phyloP scores from a whole-genome alignment of 2,113 vertebrate species.

The Chamaea fasciata region DNA sequence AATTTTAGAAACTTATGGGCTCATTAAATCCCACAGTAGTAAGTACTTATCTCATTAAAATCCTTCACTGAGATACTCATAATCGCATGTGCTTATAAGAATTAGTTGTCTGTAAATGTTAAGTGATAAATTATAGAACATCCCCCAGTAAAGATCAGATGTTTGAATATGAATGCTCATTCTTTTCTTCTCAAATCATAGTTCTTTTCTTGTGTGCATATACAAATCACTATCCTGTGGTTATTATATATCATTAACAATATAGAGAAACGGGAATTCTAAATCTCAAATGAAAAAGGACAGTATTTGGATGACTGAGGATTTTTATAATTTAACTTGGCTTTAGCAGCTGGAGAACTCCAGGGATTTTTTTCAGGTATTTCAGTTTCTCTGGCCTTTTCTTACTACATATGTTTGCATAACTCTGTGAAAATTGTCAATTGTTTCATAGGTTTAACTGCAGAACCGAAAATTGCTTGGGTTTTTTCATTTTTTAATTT shows the following conservation, averaged over 20 bases:
- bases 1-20: background rate
- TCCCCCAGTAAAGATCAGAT: background rate
- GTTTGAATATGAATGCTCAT: background rate
- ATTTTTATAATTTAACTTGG: background rate
- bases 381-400: background rate
- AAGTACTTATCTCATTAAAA: background rate
- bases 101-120: background rate
- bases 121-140: background rate
- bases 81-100: background rate
- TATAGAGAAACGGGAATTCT: background rate
- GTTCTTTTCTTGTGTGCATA: background rate
- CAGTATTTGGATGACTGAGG: background rate
- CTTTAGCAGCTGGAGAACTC: background rate
- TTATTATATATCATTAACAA: background rate
- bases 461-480: background rate
- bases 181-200: background rate
- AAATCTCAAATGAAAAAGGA: background rate
- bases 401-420: background rate
- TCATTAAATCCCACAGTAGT: background rate
- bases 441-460: background rate
- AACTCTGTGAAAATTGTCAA: background rate
- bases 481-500: background rate
- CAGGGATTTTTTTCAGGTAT: background rate
- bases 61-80: background rate
- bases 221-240: background rate